A percentile compares a stretch with the other conserved stretches of the same genome.
phyloP scores from a whole-genome alignment of 2,797 vertebrate genomes.

The Sandelia bainsii region DNA sequence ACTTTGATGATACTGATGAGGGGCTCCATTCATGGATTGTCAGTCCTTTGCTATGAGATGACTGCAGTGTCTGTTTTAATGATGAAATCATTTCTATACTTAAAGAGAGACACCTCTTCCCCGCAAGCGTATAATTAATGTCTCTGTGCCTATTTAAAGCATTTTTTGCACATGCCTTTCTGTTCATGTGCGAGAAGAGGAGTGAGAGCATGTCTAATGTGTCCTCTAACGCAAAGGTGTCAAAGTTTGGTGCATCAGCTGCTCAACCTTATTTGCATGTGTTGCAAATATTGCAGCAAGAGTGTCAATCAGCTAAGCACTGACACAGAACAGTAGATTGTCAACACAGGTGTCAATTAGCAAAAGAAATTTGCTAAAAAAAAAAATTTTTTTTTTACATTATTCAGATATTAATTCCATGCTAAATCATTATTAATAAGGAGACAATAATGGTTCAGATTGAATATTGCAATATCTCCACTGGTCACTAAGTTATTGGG shows the following conservation, averaged over 20 bases:
- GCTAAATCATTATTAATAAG: background rate
- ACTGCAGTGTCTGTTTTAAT: conserved; percentile 54
- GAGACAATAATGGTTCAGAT: background rate
- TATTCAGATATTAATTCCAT: background rate
- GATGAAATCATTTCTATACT: conserved; percentile 65
- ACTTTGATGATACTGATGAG: conserved; percentile 36
- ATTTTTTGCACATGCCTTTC: conserved; percentile 29
- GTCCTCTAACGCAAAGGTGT: background rate
- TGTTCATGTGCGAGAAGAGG: conserved; percentile 37
- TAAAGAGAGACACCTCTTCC: conserved; percentile 67
- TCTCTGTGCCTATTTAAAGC: conserved; percentile 79
- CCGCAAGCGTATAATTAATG: conserved; percentile 77
- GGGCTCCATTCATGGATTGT: conserved; percentile 30
- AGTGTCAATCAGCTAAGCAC: background rate
- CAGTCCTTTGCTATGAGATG: conserved; percentile 26
- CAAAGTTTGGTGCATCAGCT: conserved; percentile 14
- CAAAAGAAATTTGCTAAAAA: background rate
- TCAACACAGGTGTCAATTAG: conserved; percentile 4
- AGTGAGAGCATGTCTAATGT: conserved; percentile 32
- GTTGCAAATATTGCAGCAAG: conserved; percentile 5
- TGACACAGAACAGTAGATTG: background rate
- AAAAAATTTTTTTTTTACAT: background rate
- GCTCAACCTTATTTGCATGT: conserved; percentile 9
- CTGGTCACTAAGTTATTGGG: too few species aligned
- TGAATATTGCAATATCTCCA: background rate